Conservation (phyloP, 2,888 invertebrate species). For the Lochmaea capreae region DNA sequence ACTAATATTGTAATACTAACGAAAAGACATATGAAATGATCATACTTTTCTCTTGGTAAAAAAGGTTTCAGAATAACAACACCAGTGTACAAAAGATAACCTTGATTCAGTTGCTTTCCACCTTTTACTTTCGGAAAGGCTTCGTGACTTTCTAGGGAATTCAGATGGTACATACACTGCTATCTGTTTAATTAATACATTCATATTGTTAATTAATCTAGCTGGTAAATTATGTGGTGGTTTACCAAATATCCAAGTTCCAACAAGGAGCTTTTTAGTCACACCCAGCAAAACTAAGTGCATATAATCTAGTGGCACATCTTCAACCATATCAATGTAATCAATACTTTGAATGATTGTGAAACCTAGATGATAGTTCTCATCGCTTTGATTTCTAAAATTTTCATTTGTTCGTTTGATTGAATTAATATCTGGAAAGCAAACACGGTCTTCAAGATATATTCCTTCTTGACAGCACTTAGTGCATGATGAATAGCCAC, state of each 20-base stretch:
- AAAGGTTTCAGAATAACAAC: constrained; percentile 20
- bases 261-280: constrained; percentile 17
- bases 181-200: constrained; percentile 12
- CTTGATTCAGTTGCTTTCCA: too few relatives aligned
- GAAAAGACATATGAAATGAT: constrained; percentile 13
- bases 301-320: constrained; percentile 23
- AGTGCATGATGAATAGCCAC: too few relatives aligned
- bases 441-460: too few relatives aligned
- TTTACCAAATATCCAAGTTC: constrained; percentile 20
- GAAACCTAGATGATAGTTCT: constrained; percentile 18
- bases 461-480: too few relatives aligned
- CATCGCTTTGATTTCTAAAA: background rate
- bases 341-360: constrained; percentile 21
- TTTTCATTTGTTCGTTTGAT: too few relatives aligned
- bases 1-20: constrained; percentile 22
- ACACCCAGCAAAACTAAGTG: constrained; percentile 19
- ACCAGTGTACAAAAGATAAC: too few relatives aligned
- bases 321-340: constrained; percentile 18
- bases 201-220: constrained; percentile 10
- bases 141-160: too few relatives aligned
- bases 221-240: constrained; percentile 26
- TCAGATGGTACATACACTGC: background rate
- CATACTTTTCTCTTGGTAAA: constrained; percentile 9
- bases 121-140: too few relatives aligned
- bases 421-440: too few relatives aligned